Evolutionary conservation across 2,888 invertebrate genomes (phyloP).

Genomic region (Bembecia ichneumoniformis): DNA sequence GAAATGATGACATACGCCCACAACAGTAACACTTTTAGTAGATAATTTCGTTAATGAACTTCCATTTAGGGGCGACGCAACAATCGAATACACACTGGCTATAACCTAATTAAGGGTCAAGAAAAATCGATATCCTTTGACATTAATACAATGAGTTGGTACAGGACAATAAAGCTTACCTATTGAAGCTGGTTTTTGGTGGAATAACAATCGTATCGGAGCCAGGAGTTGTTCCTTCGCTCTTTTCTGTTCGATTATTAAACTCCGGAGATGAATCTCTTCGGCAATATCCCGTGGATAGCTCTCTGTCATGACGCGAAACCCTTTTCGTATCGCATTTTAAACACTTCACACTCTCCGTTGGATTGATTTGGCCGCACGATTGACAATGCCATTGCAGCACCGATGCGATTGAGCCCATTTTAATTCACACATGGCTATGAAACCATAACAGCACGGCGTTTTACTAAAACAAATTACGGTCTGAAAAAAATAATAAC

Average conservation of each 20-base stretch:
- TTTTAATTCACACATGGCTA: conserved; percentile 75
- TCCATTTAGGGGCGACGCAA: conserved; percentile 30
- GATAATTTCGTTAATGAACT: conserved; percentile 51
- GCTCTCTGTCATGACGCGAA: conserved; percentile 70
- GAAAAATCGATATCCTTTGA: conserved; percentile 64
- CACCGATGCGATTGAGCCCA: conserved; percentile 95
- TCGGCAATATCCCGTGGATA: conserved; percentile 46
- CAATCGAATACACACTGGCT: conserved; percentile 50
- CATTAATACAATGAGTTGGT: conserved; percentile 41
- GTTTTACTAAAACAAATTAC: conserved; percentile 59
- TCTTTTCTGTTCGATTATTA: conserved; percentile 53
- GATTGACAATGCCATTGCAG: conserved; percentile 93
- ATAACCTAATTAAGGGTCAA: conserved; percentile 57
- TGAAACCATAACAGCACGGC: conserved; percentile 62
- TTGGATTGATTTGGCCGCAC: conserved; percentile 91
- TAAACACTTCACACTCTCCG: conserved; percentile 86
- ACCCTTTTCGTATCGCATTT: conserved; percentile 82
- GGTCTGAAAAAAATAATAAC: conserved; percentile 61
- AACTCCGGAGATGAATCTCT: conserved; percentile 58
- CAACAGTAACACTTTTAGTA: conserved; percentile 28
- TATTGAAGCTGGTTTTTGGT: conserved; percentile 52
- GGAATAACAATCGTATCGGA: conserved; percentile 60
- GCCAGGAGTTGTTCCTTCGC: conserved; percentile 58
- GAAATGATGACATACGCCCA: conserved; percentile 46
- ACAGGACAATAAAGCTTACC: conserved; percentile 40